Base-by-base conservation (phyloP, 2,797 vertebrate genomes). In the Artibeus lituratus region DNA sequence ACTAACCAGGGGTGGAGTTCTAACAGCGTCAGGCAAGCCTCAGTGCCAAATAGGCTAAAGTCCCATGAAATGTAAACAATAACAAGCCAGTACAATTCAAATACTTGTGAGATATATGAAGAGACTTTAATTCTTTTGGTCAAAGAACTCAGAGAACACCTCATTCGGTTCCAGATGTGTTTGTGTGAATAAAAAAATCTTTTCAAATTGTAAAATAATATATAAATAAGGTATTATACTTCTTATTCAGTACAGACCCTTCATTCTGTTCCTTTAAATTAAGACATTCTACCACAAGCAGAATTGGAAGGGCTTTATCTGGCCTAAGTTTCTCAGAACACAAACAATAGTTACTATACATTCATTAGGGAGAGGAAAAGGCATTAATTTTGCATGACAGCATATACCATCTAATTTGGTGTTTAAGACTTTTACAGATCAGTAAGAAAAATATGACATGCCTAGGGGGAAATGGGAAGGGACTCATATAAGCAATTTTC, bases 171-270 rank as follows among this genome's bases (percentile, higher is more conserved):
- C 86, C 82, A 89, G 88, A 74, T 87, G 19, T 69, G 24, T 70
- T 72, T 69, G 5, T 22, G 14, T 89, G 35, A 16, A 70, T 76
- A 47, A 87, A 87, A 51, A 53, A 12, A 24, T 47, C 49, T 89
- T 78, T 93, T 72, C 22, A 81, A 76, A 91, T 19, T 94, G 6
- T 92, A 92, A 90, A 95, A 69, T 44, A 85, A 32, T 22, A 55
- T 70, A 42, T 42, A 88, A 90, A 78, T 87, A 93, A 81, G 22
- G 0, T 24, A 81, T 73, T 65, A 62, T 70, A 59, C 44, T 91
- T 76, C n/a, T 91, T 91, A 87, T 85, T 95, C 77, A 53, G 0
- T 21, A 51, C 35, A 92, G 91, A 86, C 22, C 10, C 4, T 80
- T n/a, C 9, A 67, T 87, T 21, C 73, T 85, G 62, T 67, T 72